Conservation (phyloP, 2,888 invertebrate species). For the Bombyx huttoni region DNA sequence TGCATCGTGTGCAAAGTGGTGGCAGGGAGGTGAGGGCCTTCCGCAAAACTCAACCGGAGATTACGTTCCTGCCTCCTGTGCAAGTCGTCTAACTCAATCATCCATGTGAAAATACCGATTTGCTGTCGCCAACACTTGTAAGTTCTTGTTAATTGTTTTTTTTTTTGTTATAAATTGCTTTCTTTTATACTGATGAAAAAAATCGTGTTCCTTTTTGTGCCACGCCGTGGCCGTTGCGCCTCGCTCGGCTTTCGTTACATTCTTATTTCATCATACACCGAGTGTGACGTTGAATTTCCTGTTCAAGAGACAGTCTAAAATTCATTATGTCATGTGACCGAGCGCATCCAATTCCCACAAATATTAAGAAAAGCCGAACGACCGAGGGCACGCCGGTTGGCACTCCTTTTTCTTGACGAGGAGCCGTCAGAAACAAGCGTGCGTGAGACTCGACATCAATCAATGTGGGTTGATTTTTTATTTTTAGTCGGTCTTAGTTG, state of each 20-base stretch:
- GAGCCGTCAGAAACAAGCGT: constrained; percentile 55
- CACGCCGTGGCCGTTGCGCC: background rate
- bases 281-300: constrained; percentile 36
- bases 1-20: constrained; percentile 16
- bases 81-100: constrained; percentile 64
- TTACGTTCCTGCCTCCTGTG: constrained; percentile 61
- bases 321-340: constrained; percentile 43
- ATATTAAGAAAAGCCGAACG: constrained; percentile 27
- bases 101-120: constrained; percentile 57
- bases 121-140: constrained; percentile 42
- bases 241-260: background rate
- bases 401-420: constrained; percentile 53
- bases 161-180: constrained; percentile 13
- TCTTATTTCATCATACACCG: background rate
- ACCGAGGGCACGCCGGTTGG: constrained; percentile 34
- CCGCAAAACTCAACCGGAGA: constrained; percentile 53
- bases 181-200: background rate
- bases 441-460: constrained; percentile 59
- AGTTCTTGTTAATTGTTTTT: constrained; percentile 10
- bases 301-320: constrained; percentile 33
- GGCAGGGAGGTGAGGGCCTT: constrained; percentile 19
- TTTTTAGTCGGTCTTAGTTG: constrained; percentile 40
- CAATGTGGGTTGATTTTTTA: constrained; percentile 51
- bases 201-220: background rate
- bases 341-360: constrained; percentile 32